These are phyloP conservation scores for Odobenus rosmarus DNA, from an alignment of 2,113 vertebrate species.

Conservation along the genomic window DNA sequence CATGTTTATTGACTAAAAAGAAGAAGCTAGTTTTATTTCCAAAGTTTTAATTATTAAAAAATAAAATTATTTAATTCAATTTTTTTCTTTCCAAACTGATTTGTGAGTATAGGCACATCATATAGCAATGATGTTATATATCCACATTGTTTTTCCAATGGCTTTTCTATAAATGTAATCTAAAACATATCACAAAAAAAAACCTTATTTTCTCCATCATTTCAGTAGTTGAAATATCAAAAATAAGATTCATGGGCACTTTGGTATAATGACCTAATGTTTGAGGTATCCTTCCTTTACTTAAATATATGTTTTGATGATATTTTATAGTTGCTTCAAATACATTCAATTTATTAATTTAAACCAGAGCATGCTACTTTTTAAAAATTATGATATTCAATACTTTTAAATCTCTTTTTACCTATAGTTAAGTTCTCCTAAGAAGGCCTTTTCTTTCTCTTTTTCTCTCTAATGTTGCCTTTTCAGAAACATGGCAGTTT, in stretches of 20 bases:
- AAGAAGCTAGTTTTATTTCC: neutral
- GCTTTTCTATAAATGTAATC: slow-evolving; percentile 55
- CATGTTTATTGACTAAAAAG: neutral
- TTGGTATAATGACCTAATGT: neutral
- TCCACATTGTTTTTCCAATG: slow-evolving; percentile 20
- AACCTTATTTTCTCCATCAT: neutral
- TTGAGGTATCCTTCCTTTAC: slow-evolving; percentile 44
- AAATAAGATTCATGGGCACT: slow-evolving; percentile 39
- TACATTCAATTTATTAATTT: neutral
- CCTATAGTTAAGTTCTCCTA: neutral
- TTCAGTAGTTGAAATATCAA: slow-evolving; percentile 50
- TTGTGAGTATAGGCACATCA: neutral
- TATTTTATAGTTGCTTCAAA: slow-evolving; percentile 52
- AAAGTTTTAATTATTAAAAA: neutral
- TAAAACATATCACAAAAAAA: slow-evolving; percentile 27
- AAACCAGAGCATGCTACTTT: neutral
- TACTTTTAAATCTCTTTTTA: slow-evolving; percentile 1
- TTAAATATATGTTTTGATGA: slow-evolving; percentile 10
- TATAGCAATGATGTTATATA: slow-evolving; percentile 28
- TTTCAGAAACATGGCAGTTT: neutral
- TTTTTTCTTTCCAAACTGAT: neutral
- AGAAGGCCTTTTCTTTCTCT: neutral
- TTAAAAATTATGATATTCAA: slow-evolving; percentile 45
- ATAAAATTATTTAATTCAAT: neutral
- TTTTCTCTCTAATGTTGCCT: neutral